A percentile compares a stretch with the other conserved stretches of the same genome.
These are phyloP conservation scores for Otus sunia DNA, from an alignment of 2,113 vertebrate species.

Conservation along the genomic window DNA sequence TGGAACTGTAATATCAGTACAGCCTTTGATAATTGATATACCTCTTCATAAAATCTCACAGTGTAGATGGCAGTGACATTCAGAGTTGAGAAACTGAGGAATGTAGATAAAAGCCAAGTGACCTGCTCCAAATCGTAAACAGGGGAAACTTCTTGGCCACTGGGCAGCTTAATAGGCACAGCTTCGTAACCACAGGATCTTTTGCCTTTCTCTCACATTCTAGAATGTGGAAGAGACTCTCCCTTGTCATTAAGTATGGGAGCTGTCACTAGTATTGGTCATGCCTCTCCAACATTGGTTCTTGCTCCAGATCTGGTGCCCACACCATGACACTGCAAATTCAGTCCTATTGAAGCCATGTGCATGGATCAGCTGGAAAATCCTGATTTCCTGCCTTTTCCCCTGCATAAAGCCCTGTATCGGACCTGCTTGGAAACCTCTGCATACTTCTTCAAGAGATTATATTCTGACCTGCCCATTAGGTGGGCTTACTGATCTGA, in stretches of 20 bases:
- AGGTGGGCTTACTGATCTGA: not conserved
- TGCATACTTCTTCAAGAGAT: not conserved
- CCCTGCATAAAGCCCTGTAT: not conserved
- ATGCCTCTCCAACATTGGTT: accelerated
- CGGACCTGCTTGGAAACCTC: not conserved
- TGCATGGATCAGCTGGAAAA: not conserved
- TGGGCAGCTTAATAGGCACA: not conserved
- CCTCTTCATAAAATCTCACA: not conserved
- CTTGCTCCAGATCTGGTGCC: not conserved
- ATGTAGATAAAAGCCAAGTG: not conserved
- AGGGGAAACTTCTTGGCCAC: not conserved
- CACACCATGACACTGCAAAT: not conserved
- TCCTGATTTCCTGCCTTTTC: not conserved
- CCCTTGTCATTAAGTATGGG: too few species aligned
- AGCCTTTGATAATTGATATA: not conserved
- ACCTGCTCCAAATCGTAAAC: not conserved
- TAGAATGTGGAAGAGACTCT: not conserved
- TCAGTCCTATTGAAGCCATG: not conserved
- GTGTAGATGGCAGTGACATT: not conserved
- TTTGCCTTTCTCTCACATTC: not conserved
- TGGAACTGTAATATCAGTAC: not conserved
- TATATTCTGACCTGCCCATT: not conserved
- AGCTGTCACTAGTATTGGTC: not conserved
- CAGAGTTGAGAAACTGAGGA: not conserved
- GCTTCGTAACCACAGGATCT: not conserved